A percentile compares a stretch with the other conserved stretches of the same genome.
Evolutionary conservation across 2,113 vertebrate genomes (phyloP).

Genomic region (Chaetura pelagica): DNA sequence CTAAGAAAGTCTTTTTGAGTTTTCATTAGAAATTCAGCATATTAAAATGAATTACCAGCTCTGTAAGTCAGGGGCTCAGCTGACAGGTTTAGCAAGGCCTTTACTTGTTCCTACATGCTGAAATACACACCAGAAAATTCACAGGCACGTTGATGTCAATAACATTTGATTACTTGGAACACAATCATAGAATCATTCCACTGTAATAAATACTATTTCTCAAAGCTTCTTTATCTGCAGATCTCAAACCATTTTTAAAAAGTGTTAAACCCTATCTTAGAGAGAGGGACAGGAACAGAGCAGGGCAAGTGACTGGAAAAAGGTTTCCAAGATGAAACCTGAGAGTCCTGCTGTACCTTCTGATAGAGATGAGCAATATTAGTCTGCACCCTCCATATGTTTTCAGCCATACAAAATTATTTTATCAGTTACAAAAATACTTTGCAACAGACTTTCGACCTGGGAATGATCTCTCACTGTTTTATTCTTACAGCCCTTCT

Average conservation of each 20-base stretch:
- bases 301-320: background rate
- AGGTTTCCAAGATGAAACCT: background rate
- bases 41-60: background rate
- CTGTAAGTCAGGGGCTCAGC: background rate
- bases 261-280: rapidly evolving
- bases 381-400: background rate
- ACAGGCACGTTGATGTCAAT: background rate
- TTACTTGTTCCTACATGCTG: background rate
- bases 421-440: background rate
- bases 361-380: rapidly evolving
- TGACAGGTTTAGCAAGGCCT: background rate
- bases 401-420: background rate
- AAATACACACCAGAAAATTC: background rate
- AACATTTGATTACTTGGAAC: background rate
- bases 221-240: background rate
- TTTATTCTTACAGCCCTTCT: background rate
- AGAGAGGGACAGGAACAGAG: background rate
- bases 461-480: background rate
- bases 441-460: background rate
- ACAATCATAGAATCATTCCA: background rate
- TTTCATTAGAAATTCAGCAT: background rate
- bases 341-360: background rate
- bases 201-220: background rate
- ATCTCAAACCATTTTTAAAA: background rate
- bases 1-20: background rate